phyloP scores from a whole-genome alignment of 2,113 vertebrate genomes.

The Pedetes capensis region DNA sequence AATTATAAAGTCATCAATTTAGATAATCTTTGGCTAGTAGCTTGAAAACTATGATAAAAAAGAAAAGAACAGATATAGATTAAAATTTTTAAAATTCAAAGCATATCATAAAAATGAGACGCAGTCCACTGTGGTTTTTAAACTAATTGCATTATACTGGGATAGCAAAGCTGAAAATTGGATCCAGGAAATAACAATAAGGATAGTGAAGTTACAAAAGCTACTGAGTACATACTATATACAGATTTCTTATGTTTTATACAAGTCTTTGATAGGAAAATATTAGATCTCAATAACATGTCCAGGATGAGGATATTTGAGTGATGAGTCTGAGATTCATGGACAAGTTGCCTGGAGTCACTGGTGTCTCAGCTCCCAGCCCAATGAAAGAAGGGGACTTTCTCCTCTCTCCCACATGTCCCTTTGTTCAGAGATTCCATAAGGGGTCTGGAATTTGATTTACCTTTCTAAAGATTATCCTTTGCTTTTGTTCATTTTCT shows the following conservation, averaged over 20 bases:
- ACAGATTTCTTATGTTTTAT: background rate
- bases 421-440: background rate
- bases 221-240: background rate
- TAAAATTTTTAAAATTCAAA: background rate
- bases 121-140: background rate
- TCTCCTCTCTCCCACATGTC: background rate
- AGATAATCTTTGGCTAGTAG: background rate
- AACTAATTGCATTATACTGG: background rate
- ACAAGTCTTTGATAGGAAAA: background rate
- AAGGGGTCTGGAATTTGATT: background rate
- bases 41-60: background rate
- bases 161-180: slow-evolving; percentile 25
- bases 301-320: background rate
- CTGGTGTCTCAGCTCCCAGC: background rate
- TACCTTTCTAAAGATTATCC: background rate
- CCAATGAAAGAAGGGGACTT: background rate
- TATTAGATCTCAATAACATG: background rate
- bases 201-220: background rate
- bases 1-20: background rate
- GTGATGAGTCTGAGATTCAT: background rate
- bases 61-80: background rate
- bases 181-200: background rate
- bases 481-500: background rate
- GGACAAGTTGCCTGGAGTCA: background rate
- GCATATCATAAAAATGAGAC: no score